phyloP scores from a whole-genome alignment of 2,113 vertebrate genomes.

The Pristiophorus japonicus region DNA sequence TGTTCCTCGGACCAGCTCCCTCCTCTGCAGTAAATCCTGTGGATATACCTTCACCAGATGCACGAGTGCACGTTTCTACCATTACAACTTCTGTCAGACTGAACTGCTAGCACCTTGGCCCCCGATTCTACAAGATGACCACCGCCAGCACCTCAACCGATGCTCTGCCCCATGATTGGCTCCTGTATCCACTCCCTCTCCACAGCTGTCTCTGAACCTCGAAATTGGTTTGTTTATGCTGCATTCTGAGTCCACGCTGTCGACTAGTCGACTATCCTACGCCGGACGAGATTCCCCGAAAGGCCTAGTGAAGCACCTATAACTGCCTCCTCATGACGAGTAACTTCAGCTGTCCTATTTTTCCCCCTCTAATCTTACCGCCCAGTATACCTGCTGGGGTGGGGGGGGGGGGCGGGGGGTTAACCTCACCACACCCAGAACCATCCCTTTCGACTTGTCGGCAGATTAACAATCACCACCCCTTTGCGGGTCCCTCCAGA shows the following conservation, averaged over 20 bases:
- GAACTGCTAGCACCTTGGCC: background rate
- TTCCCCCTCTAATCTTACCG: background rate
- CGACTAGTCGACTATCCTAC: background rate
- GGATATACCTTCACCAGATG: background rate
- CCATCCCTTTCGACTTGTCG: background rate
- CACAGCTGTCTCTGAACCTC: background rate
- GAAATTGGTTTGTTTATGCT: background rate
- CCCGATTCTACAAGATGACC: background rate
- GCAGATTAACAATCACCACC: background rate
- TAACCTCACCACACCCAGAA: background rate
- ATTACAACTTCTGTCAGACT: background rate
- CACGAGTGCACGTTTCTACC: background rate
- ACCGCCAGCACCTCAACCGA: no score
- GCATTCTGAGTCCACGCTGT: background rate
- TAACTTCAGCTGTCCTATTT: background rate
- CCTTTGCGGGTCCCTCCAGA: background rate
- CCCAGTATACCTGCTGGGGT: background rate
- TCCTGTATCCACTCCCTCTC: background rate
- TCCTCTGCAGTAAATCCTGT: no score
- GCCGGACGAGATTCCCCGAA: no score
- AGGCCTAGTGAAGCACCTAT: background rate
- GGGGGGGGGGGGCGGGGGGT: no score
- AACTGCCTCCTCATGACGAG: no score
- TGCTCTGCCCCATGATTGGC: background rate
- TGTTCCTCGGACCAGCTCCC: background rate